Evolutionary conservation across 2,888 invertebrate species (phyloP), one percentile per base, ranked within the genome.

Genomic region (Tiphia femorata): DNA sequence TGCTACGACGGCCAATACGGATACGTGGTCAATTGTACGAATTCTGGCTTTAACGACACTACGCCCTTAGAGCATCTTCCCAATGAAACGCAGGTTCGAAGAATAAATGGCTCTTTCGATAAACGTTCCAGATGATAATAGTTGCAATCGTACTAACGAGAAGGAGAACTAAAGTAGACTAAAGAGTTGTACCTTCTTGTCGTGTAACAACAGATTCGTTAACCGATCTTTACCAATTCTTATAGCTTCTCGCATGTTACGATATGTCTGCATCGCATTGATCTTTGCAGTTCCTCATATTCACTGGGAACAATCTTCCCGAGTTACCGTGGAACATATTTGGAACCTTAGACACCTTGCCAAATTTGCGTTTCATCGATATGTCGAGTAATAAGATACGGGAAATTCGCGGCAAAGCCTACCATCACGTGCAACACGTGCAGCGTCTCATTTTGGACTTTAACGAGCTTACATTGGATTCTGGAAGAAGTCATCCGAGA

Each of bases 301-400:
- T 92, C 74, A 89, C 88, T 1, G 92, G 92, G 8, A 93, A 93
- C 73, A 80, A 86, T 62, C 84, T 93, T 16, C 81, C 86, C 3
- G 87, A 87, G 48, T 80, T 93, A 38, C 90, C 91, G 2, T 87
- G 87, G 85, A 92, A 93, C 76, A 85, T 92, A 0, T 91, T 93
- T 73, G 92, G 92, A 0, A 87, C 86, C 27, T 84, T 87, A 21
- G 87, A 86, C 55, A 85, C 86, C 43, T 86, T 89, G 55, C 86
- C 86, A 19, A 84, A 86, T 38, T 80, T 92, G 41, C 86, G 86
- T 59, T 86, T 89, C 3, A 88, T 92, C 37, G 92, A 93, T 72
- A 89, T 93, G 90, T 90, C 90, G 59, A 89, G 87, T 75, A 93
- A 93, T 78, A 86, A 87, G 12, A 92, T 93, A 35, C 82, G 86